Evolutionary conservation across 2,797 vertebrate species (phyloP).

Genomic region (Thunnus albacares): DNA sequence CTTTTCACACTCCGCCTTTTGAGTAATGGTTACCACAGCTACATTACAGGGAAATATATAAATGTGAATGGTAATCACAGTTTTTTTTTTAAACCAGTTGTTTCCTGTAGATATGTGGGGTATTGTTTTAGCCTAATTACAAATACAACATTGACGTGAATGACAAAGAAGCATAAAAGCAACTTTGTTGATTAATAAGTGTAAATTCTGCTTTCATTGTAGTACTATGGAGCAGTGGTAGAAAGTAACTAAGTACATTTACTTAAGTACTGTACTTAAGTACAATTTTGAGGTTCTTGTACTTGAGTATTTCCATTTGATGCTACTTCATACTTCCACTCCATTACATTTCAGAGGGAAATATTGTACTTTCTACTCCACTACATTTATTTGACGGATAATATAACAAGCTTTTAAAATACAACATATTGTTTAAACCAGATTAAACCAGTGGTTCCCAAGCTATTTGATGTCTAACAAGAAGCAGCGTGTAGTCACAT

Average conservation of each 20-base stretch:
- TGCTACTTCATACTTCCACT: neutral
- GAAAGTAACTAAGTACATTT: too few species aligned
- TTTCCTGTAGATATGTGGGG: neutral
- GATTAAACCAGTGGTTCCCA: too few species aligned
- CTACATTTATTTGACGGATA: too few species aligned
- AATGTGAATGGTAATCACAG: neutral
- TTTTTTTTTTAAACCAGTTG: neutral
- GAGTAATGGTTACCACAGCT: neutral
- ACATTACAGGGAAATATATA: neutral
- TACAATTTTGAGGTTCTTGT: too few species aligned
- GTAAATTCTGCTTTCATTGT: neutral
- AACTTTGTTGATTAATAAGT: neutral
- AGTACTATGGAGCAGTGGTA: too few species aligned
- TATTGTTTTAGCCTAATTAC: neutral
- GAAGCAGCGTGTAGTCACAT: too few species aligned
- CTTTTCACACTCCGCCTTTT: constrained; percentile 39
- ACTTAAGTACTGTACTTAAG: too few species aligned
- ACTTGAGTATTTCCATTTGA: neutral
- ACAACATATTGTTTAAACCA: too few species aligned
- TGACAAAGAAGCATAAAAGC: fast-evolving
- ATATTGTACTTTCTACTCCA: too few species aligned
- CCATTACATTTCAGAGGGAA: too few species aligned
- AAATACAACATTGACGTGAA: neutral
- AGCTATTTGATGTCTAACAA: too few species aligned
- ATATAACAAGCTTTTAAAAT: too few species aligned